These are phyloP conservation scores for Clavelina lepadiformis DNA, from an alignment of 23 tunicate species.

Conservation along the genomic window DNA sequence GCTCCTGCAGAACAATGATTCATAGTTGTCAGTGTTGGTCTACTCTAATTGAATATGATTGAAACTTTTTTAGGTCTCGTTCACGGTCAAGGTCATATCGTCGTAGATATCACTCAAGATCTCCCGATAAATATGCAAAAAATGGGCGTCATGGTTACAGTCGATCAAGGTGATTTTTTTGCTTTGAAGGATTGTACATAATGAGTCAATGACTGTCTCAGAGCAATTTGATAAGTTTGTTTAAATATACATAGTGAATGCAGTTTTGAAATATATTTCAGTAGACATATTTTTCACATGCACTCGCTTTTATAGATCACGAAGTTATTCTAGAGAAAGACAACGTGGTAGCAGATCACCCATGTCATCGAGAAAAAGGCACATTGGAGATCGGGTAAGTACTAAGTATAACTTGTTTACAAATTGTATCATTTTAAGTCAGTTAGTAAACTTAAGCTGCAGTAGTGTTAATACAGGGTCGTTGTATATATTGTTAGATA, in stretches of 20 bases:
- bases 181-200: background rate
- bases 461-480: too few species aligned
- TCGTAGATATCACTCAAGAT: conserved; percentile 10
- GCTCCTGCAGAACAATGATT: too few species aligned
- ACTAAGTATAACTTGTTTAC: background rate
- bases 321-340: conserved; percentile 43
- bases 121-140: conserved; percentile 4
- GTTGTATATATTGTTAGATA: too few species aligned
- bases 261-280: too few species aligned
- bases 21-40: too few species aligned
- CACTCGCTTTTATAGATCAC: conserved; percentile 40
- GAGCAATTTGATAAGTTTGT: background rate
- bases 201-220: background rate
- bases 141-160: background rate
- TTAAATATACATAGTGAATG: background rate
- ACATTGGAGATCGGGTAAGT: conserved; percentile 85
- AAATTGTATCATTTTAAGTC: background rate
- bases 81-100: too few species aligned
- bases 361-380: conserved; percentile 80
- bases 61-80: too few species aligned
- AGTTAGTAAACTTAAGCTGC: background rate
- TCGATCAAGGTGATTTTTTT: conserved; percentile 7
- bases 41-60: too few species aligned
- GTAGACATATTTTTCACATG: too few species aligned
- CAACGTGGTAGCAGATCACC: conserved; percentile 74